Evolutionary conservation across 1,140 invertebrate species (phyloP).

Genomic region (Trichonephila clavipes): DNA sequence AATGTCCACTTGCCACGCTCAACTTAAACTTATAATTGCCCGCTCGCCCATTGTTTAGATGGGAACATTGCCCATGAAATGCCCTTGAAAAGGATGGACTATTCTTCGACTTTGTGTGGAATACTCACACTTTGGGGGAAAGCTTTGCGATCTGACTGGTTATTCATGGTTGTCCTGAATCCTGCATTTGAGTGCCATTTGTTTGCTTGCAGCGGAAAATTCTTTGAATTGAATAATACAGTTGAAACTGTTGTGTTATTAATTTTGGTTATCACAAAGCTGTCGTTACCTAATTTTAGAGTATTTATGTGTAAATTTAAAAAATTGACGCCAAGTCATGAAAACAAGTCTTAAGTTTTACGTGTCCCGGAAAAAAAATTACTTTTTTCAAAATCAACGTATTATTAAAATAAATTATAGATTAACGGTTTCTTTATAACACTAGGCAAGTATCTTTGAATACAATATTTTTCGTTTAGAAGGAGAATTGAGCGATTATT

Average conservation of each 20-base stretch:
- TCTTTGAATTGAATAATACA: neutral
- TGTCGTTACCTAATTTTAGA: neutral
- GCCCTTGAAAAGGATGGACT: neutral
- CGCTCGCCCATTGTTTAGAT: neutral
- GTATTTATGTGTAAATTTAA: too few species aligned
- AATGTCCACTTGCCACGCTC: conserved; percentile 23
- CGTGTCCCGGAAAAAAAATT: too few species aligned
- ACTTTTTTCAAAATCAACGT: too few species aligned
- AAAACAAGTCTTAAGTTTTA: too few species aligned
- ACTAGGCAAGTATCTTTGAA: too few species aligned
- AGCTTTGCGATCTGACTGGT: neutral
- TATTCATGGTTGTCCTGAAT: neutral
- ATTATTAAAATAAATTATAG: too few species aligned
- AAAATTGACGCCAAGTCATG: too few species aligned
- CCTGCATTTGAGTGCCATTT: neutral
- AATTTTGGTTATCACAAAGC: neutral
- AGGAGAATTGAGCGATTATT: too few species aligned
- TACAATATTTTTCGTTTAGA: too few species aligned
- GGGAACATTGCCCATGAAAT: neutral
- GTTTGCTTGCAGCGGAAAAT: neutral
- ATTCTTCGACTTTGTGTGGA: neutral
- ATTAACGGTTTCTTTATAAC: too few species aligned
- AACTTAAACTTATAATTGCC: neutral
- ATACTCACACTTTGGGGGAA: neutral
- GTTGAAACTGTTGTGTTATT: neutral